A percentile compares a stretch with the other conserved stretches of the same genome.
These are phyloP conservation scores for Zalophus californianus DNA, from an alignment of 2,797 vertebrate genomes.

Conservation along the genomic window DNA sequence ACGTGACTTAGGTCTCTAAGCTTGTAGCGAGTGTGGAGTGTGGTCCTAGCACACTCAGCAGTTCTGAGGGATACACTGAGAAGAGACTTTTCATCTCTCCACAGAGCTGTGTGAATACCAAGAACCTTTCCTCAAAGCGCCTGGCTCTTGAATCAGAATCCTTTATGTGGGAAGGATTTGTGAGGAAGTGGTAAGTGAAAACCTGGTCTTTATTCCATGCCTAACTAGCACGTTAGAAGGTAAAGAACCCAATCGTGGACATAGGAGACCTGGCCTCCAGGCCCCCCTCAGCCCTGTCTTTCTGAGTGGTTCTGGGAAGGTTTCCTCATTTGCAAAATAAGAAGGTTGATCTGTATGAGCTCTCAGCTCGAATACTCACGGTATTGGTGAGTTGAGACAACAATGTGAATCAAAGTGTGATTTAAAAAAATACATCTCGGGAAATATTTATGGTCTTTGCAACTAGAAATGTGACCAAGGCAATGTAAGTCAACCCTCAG, in stretches of 20 bases:
- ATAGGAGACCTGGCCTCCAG: background rate
- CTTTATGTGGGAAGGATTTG: background rate
- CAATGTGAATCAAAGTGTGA: background rate
- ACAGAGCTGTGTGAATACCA: background rate
- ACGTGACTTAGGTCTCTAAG: background rate
- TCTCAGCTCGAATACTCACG: background rate
- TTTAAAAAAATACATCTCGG: background rate
- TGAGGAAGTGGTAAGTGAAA: background rate
- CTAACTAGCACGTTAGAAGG: background rate
- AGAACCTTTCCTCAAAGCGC: background rate
- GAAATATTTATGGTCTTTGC: constrained; percentile 15
- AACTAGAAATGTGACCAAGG: background rate
- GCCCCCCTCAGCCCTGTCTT: background rate
- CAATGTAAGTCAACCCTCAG: background rate
- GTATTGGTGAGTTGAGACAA: background rate
- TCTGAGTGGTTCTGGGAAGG: background rate
- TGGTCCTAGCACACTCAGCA: background rate
- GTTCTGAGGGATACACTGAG: background rate
- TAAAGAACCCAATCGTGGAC: background rate
- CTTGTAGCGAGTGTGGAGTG: background rate
- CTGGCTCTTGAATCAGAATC: background rate
- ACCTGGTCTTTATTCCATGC: background rate
- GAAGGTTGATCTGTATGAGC: background rate
- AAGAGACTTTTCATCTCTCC: background rate
- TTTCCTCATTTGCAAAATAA: constrained; percentile 3